These are phyloP conservation scores for Macrotus californicus DNA, from an alignment of 2,113 vertebrate species.

Conservation along the genomic window DNA sequence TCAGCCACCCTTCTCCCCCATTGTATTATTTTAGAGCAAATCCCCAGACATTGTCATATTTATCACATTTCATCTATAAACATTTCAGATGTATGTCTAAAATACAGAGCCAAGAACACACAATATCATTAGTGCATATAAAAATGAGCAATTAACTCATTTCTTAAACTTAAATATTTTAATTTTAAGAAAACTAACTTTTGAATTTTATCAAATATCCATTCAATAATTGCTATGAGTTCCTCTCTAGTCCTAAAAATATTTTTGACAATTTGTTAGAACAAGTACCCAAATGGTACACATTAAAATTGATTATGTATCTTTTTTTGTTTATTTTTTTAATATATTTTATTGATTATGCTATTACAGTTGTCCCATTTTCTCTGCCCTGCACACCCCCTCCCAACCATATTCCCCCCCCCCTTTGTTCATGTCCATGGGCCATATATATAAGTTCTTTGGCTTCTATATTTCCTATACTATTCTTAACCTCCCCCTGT, in stretches of 20 bases:
- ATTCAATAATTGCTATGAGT: neutral
- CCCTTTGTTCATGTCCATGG: no score
- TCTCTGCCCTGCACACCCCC: no score
- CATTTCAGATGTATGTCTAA: conserved; percentile 3
- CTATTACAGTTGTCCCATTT: no score
- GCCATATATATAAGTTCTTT: no score
- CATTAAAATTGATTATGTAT: neutral
- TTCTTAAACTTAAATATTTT: neutral
- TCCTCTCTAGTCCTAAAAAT: neutral
- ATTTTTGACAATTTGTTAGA: neutral
- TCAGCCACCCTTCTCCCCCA: no score
- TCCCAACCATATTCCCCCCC: no score
- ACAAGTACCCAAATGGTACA: neutral
- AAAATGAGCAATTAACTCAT: neutral
- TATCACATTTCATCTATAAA: conserved; percentile 11
- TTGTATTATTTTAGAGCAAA: neutral
- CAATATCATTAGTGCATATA: neutral
- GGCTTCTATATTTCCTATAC: no score
- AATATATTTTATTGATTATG: no score
- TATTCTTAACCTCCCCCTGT: no score
- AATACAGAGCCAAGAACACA: neutral
- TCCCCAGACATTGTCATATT: neutral
- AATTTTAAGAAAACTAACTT: neutral
- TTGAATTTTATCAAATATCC: neutral
- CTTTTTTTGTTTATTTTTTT: no score